A percentile compares a stretch with the other conserved stretches of the same genome.
phyloP scores from a whole-genome alignment of 2,888 invertebrate species.

The Yponomeuta evonymella region DNA sequence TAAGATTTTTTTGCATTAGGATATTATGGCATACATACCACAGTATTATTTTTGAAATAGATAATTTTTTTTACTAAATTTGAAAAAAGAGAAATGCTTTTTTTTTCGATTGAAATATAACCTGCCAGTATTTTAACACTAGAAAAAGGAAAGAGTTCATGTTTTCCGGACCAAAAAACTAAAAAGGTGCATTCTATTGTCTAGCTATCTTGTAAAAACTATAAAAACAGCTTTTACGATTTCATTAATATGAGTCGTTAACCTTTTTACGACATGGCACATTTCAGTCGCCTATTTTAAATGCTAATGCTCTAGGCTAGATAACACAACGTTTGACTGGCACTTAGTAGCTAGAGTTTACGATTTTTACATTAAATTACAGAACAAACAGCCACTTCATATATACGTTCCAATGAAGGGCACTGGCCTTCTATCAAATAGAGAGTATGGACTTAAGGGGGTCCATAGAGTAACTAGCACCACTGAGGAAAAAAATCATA shows the following conservation, averaged over 20 bases:
- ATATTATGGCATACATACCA: too few species aligned
- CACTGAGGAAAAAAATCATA: too few species aligned
- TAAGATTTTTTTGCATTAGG: too few species aligned
- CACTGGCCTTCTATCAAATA: too few species aligned
- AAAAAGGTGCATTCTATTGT: not conserved
- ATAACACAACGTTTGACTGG: not conserved
- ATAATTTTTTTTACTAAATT: too few species aligned
- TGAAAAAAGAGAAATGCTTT: too few species aligned
- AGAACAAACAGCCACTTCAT: not conserved
- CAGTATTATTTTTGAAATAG: too few species aligned
- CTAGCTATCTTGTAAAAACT: not conserved
- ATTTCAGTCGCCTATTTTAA: not conserved
- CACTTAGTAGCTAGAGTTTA: not conserved
- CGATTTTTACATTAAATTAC: not conserved
- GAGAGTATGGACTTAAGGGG: too few species aligned
- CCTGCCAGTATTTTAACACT: too few species aligned
- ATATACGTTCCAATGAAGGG: not conserved
- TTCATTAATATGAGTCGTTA: not conserved
- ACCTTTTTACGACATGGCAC: conserved; percentile 2
- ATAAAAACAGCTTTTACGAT: not conserved
- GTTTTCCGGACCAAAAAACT: not conserved
- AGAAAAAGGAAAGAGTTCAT: too few species aligned
- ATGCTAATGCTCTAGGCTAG: not conserved
- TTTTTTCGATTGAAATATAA: too few species aligned
- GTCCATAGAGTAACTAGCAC: too few species aligned